phyloP scores from a whole-genome alignment of 1,140 invertebrate species.

The Berghia stephanieae region DNA sequence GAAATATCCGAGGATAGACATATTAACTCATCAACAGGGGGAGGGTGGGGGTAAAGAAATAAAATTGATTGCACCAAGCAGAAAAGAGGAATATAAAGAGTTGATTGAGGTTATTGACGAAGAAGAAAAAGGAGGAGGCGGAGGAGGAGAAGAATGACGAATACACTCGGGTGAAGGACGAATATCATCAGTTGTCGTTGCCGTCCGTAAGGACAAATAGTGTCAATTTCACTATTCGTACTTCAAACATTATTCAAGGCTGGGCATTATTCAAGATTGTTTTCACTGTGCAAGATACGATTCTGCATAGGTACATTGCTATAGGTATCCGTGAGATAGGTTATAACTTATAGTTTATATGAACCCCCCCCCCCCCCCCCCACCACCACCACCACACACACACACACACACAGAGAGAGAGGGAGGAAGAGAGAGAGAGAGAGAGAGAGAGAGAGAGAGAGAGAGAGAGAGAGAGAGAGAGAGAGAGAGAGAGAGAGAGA shows the following conservation, averaged over 20 bases:
- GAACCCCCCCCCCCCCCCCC: neutral
- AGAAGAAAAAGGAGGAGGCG: no score
- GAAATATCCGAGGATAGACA: no score
- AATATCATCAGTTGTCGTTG: no score
- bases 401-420: neutral
- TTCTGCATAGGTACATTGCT: neutral
- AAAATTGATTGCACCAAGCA: no score
- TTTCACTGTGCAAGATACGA: neutral
- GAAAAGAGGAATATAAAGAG: no score
- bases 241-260: neutral
- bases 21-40: no score
- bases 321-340: neutral
- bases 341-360: neutral
- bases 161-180: no score
- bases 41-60: no score
- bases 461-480: constrained; percentile 17
- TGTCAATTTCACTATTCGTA: neutral
- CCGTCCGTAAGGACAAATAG: no score
- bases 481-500: constrained; percentile 17
- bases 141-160: no score
- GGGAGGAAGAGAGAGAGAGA: constrained; percentile 13
- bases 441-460: neutral
- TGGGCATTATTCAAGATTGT: neutral
- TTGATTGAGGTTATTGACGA: no score
- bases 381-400: neutral